Evolutionary conservation across 1,140 invertebrate genomes (phyloP).

Genomic region (Gryllus bimaculatus): DNA sequence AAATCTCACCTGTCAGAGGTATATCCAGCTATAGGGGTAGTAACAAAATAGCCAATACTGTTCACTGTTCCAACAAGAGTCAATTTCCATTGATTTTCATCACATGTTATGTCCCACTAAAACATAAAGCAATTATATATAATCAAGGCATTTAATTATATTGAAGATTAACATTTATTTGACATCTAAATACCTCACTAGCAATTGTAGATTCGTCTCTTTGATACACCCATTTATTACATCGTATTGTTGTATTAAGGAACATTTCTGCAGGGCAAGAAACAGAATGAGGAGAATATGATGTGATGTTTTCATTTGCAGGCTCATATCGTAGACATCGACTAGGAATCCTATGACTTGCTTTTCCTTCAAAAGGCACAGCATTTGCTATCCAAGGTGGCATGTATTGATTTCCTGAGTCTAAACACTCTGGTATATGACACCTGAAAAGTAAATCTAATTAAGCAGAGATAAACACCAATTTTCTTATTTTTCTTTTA

Average conservation of each 20-base stretch:
- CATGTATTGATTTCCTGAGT: neutral
- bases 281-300: neutral
- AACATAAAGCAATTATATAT: neutral
- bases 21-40: conserved; percentile 44
- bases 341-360: neutral
- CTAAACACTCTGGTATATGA: conserved; percentile 42
- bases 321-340: conserved; percentile 2
- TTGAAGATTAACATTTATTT: no score
- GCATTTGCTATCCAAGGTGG: conserved; percentile 7
- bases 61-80: conserved; percentile 51
- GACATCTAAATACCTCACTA: conserved; percentile 34
- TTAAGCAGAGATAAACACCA: neutral
- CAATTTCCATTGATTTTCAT: conserved; percentile 49
- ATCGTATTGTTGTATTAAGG: conserved; percentile 28
- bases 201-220: conserved; percentile 37
- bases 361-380: neutral
- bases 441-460: neutral
- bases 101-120: conserved; percentile 12
- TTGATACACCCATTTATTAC: conserved; percentile 39
- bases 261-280: neutral
- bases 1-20: conserved; percentile 44
- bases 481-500: neutral
- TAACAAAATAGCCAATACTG: conserved; percentile 48
- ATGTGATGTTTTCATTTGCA: neutral
- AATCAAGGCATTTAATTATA: no score